These are phyloP conservation scores for Didymodactylos carnosus DNA, from an alignment of 2,888 invertebrate species.

Conservation along the genomic window DNA sequence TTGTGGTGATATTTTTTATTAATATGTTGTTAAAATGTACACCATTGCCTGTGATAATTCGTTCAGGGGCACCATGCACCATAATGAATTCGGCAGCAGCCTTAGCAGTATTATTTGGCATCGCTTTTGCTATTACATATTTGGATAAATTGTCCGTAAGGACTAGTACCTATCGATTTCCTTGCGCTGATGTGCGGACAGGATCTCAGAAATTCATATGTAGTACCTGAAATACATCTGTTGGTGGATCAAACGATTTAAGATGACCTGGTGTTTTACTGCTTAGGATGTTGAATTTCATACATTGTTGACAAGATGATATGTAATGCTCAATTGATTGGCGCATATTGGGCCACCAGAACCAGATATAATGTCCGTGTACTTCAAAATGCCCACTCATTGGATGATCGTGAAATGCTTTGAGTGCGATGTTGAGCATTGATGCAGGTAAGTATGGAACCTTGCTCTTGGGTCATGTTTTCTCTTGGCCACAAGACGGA, in stretches of 20 bases:
- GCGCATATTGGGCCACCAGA: background rate
- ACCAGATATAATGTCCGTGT: background rate
- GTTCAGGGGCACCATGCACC: background rate
- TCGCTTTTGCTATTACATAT: background rate
- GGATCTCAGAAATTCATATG: background rate
- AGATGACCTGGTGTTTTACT: background rate
- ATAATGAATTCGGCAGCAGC: background rate
- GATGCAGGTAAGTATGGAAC: background rate
- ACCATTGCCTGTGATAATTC: background rate
- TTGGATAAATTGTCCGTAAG: background rate
- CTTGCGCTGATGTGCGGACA: background rate
- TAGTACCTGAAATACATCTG: background rate
- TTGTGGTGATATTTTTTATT: background rate
- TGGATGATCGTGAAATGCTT: background rate
- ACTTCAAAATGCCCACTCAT: background rate
- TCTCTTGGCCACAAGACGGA: background rate
- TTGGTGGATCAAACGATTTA: background rate
- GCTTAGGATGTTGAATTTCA: background rate
- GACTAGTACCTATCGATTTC: background rate
- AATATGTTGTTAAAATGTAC: background rate
- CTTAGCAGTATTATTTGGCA: background rate
- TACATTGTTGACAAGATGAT: background rate
- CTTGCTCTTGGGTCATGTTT: background rate
- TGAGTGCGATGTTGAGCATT: background rate
- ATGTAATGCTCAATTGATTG: background rate